Evolutionary conservation across 2,888 invertebrate species (phyloP), one percentile per base, ranked within the genome.

Genomic region (Ypsolopha sequella): DNA sequence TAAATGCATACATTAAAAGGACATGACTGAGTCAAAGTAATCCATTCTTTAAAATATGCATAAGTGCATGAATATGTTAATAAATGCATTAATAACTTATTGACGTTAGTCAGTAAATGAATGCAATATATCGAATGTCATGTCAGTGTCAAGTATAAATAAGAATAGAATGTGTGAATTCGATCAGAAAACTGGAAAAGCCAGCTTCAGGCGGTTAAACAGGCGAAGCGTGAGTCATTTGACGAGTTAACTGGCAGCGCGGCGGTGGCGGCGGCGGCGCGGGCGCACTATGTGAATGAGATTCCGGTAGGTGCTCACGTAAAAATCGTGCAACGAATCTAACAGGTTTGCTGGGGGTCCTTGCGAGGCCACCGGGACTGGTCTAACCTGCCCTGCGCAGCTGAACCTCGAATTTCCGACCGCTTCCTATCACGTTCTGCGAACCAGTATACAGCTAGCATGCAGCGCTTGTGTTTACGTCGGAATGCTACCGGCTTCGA

Each of bases 291-390:
- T 68, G 80, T 85, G 77, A 85, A 85, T 85, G 86, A 82, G 81
- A 85, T 84, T 80, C 84, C 85, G 84, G 82, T 85, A 82, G 84
- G 82, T 82, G 81, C 81, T 78, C 82, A 85, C 85, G 84, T 86
- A 86, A 86, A 86, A 86, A 86, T 86, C 86, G 84, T 84, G 84
- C 85, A 84, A 85, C 84, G 79, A 85, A 86, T 86, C 86, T 85
- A 85, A 86, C 86, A 85, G 86, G 86, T 86, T 86, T 85, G 74
- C 80, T 79, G 84, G 78, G 54, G 80, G 81, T 85, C 85, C 85
- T 85, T 84, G 82, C 76, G 82, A 85, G 84, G 85, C 82, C 85
- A 77, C 65, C 75, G 81, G 85, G 86, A 86, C 86, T 84, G 85
- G 86, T 86, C 85, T 86, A 86, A 86, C 85, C 85, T 84, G 86